Conservation (phyloP, 2,113 vertebrate species). For the Cryptotis parvus region DNA sequence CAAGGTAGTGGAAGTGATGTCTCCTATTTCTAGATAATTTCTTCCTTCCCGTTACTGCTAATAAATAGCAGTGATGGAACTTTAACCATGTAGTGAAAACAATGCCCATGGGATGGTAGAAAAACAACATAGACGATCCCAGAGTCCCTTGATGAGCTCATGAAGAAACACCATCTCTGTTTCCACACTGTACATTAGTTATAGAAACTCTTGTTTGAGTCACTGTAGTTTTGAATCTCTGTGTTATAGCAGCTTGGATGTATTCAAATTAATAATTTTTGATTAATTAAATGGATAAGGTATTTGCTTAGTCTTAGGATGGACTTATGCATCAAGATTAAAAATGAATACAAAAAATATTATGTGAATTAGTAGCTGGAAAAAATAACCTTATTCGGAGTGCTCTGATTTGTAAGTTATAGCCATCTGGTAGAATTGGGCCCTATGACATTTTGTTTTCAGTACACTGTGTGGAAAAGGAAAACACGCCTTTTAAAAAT, state of each 20-base stretch:
- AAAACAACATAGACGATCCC: neutral
- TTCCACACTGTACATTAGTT: neutral
- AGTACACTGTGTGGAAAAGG: neutral
- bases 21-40: neutral
- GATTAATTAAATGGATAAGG: too few species aligned
- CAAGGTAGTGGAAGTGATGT: neutral
- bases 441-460: neutral
- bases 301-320: too few species aligned
- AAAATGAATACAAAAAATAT: neutral
- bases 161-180: neutral
- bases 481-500: neutral
- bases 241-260: neutral
- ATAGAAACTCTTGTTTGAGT: neutral
- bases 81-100: neutral
- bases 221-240: neutral
- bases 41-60: neutral
- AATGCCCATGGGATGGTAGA: neutral
- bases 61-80: neutral
- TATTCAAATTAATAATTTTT: neutral
- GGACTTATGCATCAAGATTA: neutral
- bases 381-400: neutral
- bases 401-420: neutral
- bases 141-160: neutral
- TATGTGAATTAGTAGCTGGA: conserved; percentile 13
- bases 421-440: neutral